Evolutionary conservation across 2,113 vertebrate species (phyloP).

Genomic region (Excalfactoria chinensis): DNA sequence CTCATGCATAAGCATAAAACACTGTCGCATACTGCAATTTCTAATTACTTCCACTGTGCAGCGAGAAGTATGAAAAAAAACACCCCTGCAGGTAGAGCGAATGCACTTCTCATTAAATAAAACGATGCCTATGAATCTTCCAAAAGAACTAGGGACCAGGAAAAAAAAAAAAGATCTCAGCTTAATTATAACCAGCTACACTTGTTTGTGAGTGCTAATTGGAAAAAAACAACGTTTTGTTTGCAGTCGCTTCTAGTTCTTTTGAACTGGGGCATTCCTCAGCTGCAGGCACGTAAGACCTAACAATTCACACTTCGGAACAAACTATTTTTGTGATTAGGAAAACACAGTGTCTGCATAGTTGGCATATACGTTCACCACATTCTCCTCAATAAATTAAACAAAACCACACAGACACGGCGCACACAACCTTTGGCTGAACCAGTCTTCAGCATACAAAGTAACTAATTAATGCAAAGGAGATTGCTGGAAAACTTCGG

Average conservation of each 20-base stretch:
- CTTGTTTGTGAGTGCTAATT: neutral
- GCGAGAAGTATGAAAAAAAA: neutral
- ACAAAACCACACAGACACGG: slow-evolving; percentile 20
- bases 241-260: neutral
- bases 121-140: neutral
- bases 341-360: slow-evolving; percentile 44
- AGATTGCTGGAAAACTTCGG: slow-evolving; percentile 18
- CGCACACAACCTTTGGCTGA: slow-evolving; percentile 60
- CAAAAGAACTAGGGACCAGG: neutral
- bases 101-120: neutral
- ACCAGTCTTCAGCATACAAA: slow-evolving; percentile 26
- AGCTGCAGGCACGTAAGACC: slow-evolving; percentile 17
- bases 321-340: slow-evolving; percentile 63
- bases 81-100: neutral
- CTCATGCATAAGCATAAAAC: neutral
- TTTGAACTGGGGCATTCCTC: neutral
- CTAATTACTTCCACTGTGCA: neutral
- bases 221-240: neutral
- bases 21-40: neutral
- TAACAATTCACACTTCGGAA: slow-evolving; percentile 49
- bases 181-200: neutral
- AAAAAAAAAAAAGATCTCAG: neutral
- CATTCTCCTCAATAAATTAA: slow-evolving; percentile 55
- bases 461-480: slow-evolving; percentile 51
- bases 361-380: slow-evolving; percentile 39